Conservation (phyloP, 2,113 vertebrate genomes). For the Oceanodroma tethys region DNA sequence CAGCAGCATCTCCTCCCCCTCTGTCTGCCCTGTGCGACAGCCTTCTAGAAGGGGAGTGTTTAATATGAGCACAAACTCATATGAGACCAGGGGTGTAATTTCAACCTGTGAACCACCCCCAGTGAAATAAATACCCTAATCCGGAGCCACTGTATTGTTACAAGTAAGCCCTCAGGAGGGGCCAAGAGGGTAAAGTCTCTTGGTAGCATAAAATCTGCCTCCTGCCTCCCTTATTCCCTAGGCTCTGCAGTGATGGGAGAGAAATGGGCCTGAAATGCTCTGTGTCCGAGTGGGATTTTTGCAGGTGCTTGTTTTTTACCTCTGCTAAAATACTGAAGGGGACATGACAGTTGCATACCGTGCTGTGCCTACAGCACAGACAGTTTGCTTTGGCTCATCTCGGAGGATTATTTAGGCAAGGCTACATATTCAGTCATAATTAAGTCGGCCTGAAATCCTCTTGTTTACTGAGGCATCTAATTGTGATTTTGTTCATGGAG, state of each 20-base stretch:
- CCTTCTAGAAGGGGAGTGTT: neutral
- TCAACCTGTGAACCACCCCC: neutral
- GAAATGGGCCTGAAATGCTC: neutral
- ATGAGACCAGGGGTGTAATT: neutral
- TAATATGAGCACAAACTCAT: neutral
- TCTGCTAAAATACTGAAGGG: neutral
- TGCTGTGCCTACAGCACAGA: neutral
- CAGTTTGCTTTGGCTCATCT: neutral
- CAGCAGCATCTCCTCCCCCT: neutral
- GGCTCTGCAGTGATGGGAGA: neutral
- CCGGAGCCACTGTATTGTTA: neutral
- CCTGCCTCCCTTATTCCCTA: neutral
- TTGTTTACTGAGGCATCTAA: constrained; percentile 37
- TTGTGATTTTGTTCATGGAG: neutral
- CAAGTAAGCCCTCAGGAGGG: neutral
- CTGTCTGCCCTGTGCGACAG: neutral
- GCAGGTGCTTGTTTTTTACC: neutral
- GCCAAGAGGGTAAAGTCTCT: neutral
- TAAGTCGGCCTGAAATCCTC: constrained; percentile 39
- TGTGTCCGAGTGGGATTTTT: neutral
- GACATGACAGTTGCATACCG: neutral
- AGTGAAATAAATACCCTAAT: neutral
- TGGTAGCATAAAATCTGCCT: neutral
- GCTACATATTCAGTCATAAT: neutral
- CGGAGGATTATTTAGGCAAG: neutral